Evolutionary conservation across 1,140 invertebrate genomes (phyloP), one percentile per base, ranked within the genome.

Genomic region (Caerostris darwini): DNA sequence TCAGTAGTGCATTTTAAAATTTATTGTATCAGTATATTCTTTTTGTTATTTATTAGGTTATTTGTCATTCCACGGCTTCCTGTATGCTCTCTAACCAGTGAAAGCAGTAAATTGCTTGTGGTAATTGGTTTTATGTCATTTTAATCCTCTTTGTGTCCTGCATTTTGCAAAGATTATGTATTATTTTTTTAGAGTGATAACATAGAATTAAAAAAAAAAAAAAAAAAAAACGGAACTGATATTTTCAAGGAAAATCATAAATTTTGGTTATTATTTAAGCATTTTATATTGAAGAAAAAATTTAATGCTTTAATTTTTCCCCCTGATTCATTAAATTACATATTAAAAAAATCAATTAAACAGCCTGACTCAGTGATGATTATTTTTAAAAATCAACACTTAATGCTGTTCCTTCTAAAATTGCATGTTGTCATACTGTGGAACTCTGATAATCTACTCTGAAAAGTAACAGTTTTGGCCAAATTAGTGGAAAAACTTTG

Each of bases 21-120:
- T 94, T 89, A 8, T 94, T 67, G 61, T 94, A 56, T 34, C 58
- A 34, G 34, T 34, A 34, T 88, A 83, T 89, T 64, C 34, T 94
- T 94, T 93, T 88, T 88, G 57, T 53, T 94, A 94, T 94, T 94
- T 58, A 94, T 88, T 94, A 94, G 92, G 92, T 94, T 88, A 56
- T 94, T 89, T 93, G 83, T 87, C 85, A 58, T 81, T 85, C 85
- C 85, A 88, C n/a, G 92, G 19, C 67, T 94, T 89, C 67, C 92
- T 94, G 92, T 94, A 87, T 87, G 57, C 34, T 54, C 82, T 87
- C 10, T 71, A 61, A 71, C 59, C 7, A 56, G 67, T 81, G 92
- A 81, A 94, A 94, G 92, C 92, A 89, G 92, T 94, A 94, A 86
- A 81, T 50, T 81, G 50, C 54, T 88, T 82, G 92, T 94, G 92